These are phyloP conservation scores for Isaurus tuberculatus DNA, from an alignment of 92 coral and sea anemone genomes.

Conservation along the genomic window DNA sequence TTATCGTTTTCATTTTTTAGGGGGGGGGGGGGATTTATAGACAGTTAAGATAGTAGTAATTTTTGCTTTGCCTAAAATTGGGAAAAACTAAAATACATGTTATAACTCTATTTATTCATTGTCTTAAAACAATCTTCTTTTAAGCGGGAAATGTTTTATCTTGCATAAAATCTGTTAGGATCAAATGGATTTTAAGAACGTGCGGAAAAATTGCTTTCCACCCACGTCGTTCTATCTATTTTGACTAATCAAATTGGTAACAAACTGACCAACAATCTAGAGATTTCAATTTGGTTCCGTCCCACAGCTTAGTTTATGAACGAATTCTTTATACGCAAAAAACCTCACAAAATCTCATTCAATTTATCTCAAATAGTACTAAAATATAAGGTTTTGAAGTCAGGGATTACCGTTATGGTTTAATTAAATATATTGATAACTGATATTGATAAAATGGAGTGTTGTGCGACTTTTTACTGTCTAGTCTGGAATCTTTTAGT, in stretches of 20 bases:
- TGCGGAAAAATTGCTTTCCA: background rate
- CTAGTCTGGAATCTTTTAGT: background rate
- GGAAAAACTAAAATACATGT: slow-evolving; percentile 24
- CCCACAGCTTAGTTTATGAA: background rate
- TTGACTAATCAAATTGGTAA: background rate
- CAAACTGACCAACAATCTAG: background rate
- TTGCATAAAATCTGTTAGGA: background rate
- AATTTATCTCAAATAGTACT: background rate
- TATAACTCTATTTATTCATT: slow-evolving; percentile 2
- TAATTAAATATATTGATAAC: background rate
- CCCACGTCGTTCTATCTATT: background rate
- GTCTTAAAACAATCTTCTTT: slow-evolving; percentile 17
- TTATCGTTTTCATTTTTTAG: background rate
- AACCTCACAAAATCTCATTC: background rate
- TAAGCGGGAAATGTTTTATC: slow-evolving; percentile 11
- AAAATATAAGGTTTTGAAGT: background rate
- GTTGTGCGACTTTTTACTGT: background rate
- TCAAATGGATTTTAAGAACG: background rate
- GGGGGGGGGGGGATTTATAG: background rate
- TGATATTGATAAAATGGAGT: background rate
- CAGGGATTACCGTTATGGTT: background rate
- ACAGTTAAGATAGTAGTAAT: background rate
- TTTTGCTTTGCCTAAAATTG: background rate
- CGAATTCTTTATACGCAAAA: background rate
- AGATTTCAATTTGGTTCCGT: background rate